Percentiles rank a stretch among this genome's conserved stretches.
These are phyloP conservation scores for Diplodus sargus DNA, from an alignment of 2,797 vertebrate genomes.

Conservation along the genomic window DNA sequence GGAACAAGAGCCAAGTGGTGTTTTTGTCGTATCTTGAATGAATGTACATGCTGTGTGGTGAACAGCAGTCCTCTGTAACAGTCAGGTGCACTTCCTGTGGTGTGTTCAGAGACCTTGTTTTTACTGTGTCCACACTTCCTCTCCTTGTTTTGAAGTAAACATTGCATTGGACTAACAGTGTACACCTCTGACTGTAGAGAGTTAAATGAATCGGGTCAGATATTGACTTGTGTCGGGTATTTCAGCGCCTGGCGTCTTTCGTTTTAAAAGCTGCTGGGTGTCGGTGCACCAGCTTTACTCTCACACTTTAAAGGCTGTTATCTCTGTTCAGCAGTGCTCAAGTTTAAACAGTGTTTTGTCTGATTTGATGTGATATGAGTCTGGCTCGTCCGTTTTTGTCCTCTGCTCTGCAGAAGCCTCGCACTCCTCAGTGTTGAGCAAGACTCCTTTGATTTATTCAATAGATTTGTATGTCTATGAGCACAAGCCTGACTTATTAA, in stretches of 20 bases:
- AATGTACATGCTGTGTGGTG: conserved; percentile 44
- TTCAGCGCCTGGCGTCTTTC: neutral
- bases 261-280: conserved; percentile 7
- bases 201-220: neutral
- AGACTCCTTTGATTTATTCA: conserved; percentile 4
- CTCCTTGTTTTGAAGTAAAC: conserved; percentile 5
- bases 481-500: conserved; percentile 12
- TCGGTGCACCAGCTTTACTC: conserved; percentile 1
- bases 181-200: neutral
- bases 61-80: conserved; percentile 13
- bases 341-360: conserved; percentile 28
- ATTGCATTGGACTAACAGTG: neutral
- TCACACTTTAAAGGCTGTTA: neutral
- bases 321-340: conserved; percentile 15
- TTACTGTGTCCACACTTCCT: conserved; percentile 22
- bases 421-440: conserved; percentile 14
- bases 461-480: conserved; percentile 5
- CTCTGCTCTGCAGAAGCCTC: conserved; percentile 22
- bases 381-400: conserved; percentile 11
- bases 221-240: neutral
- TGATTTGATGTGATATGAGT: conserved; percentile 2
- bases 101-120: conserved; percentile 49
- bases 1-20: neutral
- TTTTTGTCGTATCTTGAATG: conserved; percentile 35
- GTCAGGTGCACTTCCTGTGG: conserved; percentile 26